phyloP scores from a whole-genome alignment of 2,113 vertebrate genomes.

The Scopus umbretta region DNA sequence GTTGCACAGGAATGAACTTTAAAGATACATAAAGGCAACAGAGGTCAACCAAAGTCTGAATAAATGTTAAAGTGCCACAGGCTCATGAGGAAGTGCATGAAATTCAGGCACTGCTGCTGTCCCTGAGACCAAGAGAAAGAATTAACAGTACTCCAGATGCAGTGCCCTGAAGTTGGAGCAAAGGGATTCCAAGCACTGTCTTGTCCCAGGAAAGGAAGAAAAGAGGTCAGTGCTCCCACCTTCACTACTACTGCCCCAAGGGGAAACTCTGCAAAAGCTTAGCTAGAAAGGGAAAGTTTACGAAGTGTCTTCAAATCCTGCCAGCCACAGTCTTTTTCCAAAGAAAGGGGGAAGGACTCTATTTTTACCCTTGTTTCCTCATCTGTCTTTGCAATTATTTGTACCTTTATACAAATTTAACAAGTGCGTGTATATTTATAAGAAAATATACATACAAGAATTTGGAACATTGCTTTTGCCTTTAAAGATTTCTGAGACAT shows the following conservation, averaged over 20 bases:
- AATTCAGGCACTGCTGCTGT: neutral
- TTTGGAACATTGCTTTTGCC: neutral
- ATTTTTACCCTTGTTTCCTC: neutral
- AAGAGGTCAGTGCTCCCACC: neutral
- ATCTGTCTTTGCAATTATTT: neutral
- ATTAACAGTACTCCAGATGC: neutral
- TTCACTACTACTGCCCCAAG: neutral
- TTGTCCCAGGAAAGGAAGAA: neutral
- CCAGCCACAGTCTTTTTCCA: neutral
- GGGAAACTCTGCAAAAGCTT: neutral
- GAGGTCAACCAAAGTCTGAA: constrained; percentile 47
- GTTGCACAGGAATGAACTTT: constrained; percentile 53
- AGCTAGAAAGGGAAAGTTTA: neutral
- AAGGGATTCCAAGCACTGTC: neutral
- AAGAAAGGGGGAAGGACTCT: neutral
- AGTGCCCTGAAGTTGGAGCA: neutral
- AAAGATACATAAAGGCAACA: constrained; percentile 18
- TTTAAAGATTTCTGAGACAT: neutral
- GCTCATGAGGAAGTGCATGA: neutral
- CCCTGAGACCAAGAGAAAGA: neutral
- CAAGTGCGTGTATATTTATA: neutral
- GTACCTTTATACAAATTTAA: neutral
- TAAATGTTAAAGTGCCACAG: constrained; percentile 27
- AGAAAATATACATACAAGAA: neutral
- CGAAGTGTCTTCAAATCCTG: neutral